phyloP scores from a whole-genome alignment of 2,113 vertebrate genomes.

The Elephantulus edwardii region DNA sequence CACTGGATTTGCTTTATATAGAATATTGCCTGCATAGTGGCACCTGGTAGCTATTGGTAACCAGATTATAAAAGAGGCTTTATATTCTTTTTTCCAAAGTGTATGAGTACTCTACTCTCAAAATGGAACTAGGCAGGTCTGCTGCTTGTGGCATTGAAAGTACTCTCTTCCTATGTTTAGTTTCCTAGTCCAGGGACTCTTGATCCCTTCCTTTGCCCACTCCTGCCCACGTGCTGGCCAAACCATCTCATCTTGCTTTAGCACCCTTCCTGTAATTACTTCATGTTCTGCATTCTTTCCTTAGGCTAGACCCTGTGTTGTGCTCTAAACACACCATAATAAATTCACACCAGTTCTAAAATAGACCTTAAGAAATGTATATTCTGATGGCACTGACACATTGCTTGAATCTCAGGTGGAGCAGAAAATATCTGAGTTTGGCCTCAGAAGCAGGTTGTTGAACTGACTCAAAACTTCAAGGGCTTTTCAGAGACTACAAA shows the following conservation, averaged over 20 bases:
- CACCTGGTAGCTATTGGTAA: neutral
- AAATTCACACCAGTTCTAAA: neutral
- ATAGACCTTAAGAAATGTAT: neutral
- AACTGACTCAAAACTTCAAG: no score
- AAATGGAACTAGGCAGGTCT: neutral
- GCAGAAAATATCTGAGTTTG: constrained; percentile 20
- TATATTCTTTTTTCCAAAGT: constrained; percentile 19
- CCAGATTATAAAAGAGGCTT: neutral
- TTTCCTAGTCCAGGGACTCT: constrained; percentile 11
- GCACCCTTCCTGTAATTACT: neutral
- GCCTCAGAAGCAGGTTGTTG: neutral
- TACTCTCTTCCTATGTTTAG: neutral
- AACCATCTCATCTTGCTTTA: neutral
- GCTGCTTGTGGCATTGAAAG: neutral
- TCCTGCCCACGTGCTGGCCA: neutral
- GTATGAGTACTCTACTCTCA: neutral
- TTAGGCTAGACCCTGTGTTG: neutral
- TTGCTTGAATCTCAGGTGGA: neutral
- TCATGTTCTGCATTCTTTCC: neutral
- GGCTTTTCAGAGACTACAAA: no score
- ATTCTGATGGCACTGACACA: neutral
- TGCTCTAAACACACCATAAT: constrained; percentile 17
- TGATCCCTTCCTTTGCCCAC: neutral
- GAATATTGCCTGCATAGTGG: neutral
- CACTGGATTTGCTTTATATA: neutral